phyloP scores from a whole-genome alignment of 2,113 vertebrate genomes.

The Anarrhichthys ocellatus region DNA sequence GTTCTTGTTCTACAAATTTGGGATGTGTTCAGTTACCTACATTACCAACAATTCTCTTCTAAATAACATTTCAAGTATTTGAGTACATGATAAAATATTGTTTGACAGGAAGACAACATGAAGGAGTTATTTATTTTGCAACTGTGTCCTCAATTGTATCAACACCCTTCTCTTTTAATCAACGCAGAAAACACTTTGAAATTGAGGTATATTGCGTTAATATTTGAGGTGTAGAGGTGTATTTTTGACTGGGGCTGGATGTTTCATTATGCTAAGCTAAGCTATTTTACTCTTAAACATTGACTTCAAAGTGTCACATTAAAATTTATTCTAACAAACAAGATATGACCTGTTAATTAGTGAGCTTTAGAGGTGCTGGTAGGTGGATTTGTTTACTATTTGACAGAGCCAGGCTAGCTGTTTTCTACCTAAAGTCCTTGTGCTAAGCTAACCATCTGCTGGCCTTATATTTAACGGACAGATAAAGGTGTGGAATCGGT shows the following conservation, averaged over 20 bases:
- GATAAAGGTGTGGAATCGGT: not conserved
- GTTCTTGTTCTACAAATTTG: not conserved
- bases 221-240: not conserved
- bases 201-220: not conserved
- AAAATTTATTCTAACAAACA: not conserved
- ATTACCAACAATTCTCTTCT: not conserved
- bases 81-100: not conserved
- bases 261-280: not conserved
- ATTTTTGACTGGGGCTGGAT: not conserved
- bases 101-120: not conserved
- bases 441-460: conserved; percentile 3
- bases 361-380: not conserved
- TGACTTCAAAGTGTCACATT: not conserved
- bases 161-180: not conserved
- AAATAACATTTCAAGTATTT: not conserved
- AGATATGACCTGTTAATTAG: not conserved
- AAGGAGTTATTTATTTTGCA: not conserved
- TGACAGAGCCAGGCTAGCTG: not conserved
- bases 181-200: not conserved
- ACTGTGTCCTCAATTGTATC: not conserved
- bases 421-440: not conserved
- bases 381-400: not conserved
- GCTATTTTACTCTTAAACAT: not conserved
- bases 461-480: not conserved
- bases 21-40: not conserved